Percentiles rank a stretch among this genome's conserved stretches.
phyloP scores from a whole-genome alignment of 2,113 vertebrate genomes.

The Campylorhamphus procurvoides region DNA sequence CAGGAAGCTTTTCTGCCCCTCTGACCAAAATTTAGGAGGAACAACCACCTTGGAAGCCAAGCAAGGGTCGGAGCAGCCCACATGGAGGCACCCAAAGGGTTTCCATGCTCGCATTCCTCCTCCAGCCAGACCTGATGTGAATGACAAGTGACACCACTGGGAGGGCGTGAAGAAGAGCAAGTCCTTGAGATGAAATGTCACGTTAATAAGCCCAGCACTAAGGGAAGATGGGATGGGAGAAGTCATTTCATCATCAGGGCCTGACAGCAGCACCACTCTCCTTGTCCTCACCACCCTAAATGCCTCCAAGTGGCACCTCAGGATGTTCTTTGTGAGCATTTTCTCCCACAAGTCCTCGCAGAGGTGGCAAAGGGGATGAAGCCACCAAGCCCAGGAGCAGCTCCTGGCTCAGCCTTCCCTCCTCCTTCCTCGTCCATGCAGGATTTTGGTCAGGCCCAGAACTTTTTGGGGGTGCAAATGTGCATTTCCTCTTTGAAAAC shows the following conservation, averaged over 20 bases:
- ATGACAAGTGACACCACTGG: not conserved
- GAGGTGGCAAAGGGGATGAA: not conserved
- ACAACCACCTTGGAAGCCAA: accelerated
- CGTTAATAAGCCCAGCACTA: accelerated
- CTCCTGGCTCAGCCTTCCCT: not conserved
- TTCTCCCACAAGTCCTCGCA: accelerated
- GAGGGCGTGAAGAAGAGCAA: not conserved
- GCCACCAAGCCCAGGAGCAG: not conserved
- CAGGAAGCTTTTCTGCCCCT: not conserved
- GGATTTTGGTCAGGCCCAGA: not conserved
- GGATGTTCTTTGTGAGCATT: not conserved
- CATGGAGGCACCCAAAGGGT: not conserved
- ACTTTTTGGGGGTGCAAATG: not conserved
- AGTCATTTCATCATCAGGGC: not conserved
- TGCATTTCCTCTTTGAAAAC: not conserved
- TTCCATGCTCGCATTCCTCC: not conserved
- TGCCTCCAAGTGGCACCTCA: not conserved
- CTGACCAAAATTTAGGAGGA: accelerated
- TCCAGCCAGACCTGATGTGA: not conserved
- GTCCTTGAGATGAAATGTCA: not conserved
- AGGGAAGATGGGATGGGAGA: not conserved
- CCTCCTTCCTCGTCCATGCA: not conserved
- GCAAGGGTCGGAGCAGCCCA: not conserved
- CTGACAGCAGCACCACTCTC: not conserved
- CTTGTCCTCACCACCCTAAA: accelerated